phyloP scores from a whole-genome alignment of 2,113 vertebrate species.

The Nyctibius bracteatus region DNA sequence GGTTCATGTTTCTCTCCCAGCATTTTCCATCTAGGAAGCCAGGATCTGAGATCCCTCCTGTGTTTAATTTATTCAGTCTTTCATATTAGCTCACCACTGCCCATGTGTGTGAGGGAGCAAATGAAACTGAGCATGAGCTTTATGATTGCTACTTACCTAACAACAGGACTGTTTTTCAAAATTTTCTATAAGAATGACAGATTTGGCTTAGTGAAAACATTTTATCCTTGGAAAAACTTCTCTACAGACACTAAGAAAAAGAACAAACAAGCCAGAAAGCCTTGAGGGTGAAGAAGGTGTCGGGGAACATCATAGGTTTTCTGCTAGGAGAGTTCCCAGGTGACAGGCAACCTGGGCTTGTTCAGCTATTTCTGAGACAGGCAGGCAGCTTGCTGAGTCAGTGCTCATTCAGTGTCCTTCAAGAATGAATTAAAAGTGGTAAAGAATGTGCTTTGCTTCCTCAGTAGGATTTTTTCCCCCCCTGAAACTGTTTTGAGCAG shows the following conservation, averaged over 20 bases:
- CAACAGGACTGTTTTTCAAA: not conserved
- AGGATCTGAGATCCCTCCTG: not conserved
- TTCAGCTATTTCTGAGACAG: not conserved
- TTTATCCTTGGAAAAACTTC: not conserved
- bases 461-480: not conserved
- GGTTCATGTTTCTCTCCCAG: not conserved
- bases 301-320: not conserved
- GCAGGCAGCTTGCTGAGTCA: slow-evolving; percentile 23
- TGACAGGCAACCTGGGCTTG: not conserved
- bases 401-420: not conserved
- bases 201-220: not conserved
- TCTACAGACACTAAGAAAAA: not conserved
- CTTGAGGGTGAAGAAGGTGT: not conserved
- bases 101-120: not conserved
- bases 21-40: not conserved
- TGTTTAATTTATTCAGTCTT: slow-evolving; percentile 9
- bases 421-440: not conserved
- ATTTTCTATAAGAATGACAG: not conserved
- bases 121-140: not conserved
- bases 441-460: slow-evolving; percentile 14
- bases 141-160: not conserved
- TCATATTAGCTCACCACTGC: not conserved
- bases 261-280: not conserved
- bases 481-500: not conserved
- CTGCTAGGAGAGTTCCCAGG: not conserved